Percentiles rank a stretch among this genome's conserved stretches.
These are phyloP conservation scores for Eilema depressum DNA, from an alignment of 2,888 invertebrate species.

Conservation along the genomic window DNA sequence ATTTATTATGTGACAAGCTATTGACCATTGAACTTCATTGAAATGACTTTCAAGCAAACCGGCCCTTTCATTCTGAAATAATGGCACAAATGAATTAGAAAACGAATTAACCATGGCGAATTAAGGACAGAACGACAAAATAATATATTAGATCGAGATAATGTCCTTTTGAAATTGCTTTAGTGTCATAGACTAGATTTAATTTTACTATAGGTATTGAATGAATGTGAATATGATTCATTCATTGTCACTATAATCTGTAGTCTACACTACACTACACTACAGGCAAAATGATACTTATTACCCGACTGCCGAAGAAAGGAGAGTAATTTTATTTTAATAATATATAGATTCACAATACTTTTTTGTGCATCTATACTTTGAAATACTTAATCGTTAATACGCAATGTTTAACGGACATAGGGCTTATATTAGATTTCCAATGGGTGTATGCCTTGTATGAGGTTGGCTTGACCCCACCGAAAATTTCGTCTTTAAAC, in stretches of 20 bases:
- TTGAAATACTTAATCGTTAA: too few relatives aligned
- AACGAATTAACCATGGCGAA: neutral
- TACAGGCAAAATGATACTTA: neutral
- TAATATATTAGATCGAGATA: neutral
- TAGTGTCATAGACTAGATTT: neutral
- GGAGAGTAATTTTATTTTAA: too few relatives aligned
- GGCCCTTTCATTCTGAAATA: neutral
- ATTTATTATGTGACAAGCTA: constrained; percentile 1
- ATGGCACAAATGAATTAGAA: neutral
- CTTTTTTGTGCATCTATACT: too few relatives aligned
- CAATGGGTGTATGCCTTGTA: too few relatives aligned
- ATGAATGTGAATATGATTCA: neutral
- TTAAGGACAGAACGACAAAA: neutral
- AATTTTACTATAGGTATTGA: constrained; percentile 1
- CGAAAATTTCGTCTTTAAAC: too few relatives aligned
- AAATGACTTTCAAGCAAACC: neutral
- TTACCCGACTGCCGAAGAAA: too few relatives aligned
- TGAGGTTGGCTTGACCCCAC: too few relatives aligned
- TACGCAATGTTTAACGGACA: too few relatives aligned
- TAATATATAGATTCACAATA: too few relatives aligned
- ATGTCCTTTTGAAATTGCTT: neutral
- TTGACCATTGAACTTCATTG: neutral
- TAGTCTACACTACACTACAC: neutral
- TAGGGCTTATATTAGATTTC: too few relatives aligned
- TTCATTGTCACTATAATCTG: neutral